phyloP scores from a whole-genome alignment of 1,140 invertebrate genomes.

The Ladona fulva region DNA sequence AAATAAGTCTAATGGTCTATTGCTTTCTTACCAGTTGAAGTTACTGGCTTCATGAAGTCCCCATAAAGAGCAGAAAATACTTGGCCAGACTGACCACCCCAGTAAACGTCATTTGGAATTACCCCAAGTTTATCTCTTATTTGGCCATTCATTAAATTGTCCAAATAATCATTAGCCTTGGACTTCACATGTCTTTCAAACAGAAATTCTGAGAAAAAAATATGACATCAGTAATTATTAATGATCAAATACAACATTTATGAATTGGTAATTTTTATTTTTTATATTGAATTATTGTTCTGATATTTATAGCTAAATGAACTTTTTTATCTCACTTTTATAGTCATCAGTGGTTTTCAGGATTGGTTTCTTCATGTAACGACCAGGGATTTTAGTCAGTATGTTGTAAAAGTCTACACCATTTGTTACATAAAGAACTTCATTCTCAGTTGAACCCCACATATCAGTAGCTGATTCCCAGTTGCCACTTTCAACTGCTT shows the following conservation, averaged over 20 bases:
- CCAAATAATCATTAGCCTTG: constrained; percentile 34
- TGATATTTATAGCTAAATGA: constrained; percentile 39
- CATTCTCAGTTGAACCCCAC: constrained; percentile 52
- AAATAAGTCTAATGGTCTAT: constrained; percentile 26
- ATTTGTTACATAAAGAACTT: constrained; percentile 45
- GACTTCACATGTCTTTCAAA: constrained; percentile 23
- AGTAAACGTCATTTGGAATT: constrained; percentile 50
- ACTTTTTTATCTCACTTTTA: constrained; percentile 41
- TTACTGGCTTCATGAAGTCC: constrained; percentile 82
- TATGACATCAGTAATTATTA: background rate
- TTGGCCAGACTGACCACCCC: constrained; percentile 45
- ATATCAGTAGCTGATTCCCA: constrained; percentile 51
- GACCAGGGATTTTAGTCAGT: constrained; percentile 40
- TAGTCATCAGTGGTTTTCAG: constrained; percentile 26
- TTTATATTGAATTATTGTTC: constrained; percentile 35
- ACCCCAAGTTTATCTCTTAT: constrained; percentile 51
- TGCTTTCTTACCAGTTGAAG: constrained; percentile 46
- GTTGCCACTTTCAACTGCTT: constrained; percentile 31
- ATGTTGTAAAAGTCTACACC: constrained; percentile 77
- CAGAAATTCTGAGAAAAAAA: constrained; percentile 11
- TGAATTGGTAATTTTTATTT: too few relatives aligned
- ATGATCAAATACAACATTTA: too few relatives aligned
- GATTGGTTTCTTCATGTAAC: background rate
- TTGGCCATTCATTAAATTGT: constrained; percentile 57
- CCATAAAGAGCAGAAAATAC: constrained; percentile 53